Conservation (phyloP, 2,113 vertebrate genomes). For the Myotis lucifugus region DNA sequence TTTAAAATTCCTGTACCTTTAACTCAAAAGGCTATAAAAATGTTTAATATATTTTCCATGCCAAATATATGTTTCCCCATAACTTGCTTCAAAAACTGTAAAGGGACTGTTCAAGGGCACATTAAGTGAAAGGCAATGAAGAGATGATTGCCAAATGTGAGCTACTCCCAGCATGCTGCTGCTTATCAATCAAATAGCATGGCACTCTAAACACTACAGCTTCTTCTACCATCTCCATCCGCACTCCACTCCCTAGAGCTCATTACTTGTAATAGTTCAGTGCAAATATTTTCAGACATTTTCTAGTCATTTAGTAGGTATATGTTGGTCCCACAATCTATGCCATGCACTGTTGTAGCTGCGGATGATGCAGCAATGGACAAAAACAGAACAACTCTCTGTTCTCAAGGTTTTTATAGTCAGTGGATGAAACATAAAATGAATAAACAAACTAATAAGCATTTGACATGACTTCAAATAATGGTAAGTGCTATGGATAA, state of each 20-base stretch:
- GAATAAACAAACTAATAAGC: not conserved
- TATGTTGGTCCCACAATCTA: not conserved
- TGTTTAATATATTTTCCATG: not conserved
- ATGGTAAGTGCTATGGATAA: not conserved
- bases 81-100: not conserved
- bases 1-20: not conserved
- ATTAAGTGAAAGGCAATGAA: not conserved
- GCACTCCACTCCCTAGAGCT: not conserved
- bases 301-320: not conserved
- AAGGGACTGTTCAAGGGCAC: not conserved
- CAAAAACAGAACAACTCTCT: not conserved
- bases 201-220: not conserved
- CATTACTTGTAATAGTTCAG: not conserved
- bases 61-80: not conserved
- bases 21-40: not conserved
- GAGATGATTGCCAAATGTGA: not conserved
- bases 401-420: not conserved
- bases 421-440: not conserved
- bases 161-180: not conserved
- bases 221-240: not conserved
- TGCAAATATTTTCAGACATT: not conserved
- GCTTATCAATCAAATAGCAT: not conserved
- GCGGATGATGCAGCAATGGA: not conserved
- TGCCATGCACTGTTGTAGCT: not conserved
- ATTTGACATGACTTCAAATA: not conserved